Base-by-base conservation (phyloP, 2,888 invertebrate species). In the Melinaea menophilus region DNA sequence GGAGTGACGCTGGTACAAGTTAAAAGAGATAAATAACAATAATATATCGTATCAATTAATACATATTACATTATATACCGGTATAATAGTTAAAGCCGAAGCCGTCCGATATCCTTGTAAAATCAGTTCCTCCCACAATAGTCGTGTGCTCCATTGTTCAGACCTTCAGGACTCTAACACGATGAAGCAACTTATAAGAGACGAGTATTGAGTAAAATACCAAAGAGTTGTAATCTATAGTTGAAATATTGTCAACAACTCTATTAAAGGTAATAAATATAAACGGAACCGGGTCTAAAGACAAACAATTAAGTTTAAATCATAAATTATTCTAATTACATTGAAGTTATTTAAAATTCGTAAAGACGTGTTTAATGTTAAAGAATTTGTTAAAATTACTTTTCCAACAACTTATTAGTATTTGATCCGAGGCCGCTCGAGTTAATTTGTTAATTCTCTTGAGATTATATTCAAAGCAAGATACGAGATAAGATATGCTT, bases 401-500 rank as follows among this genome's bases (percentile, higher is more conserved):
- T 31, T 51, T 51, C 51, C 51, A 51, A 46, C 11, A n/a, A 31
- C 31, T 11, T 22, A 48, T 13, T 48, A 48, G 13, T 13, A 48
- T 31, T 31, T 51, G 31, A 51, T 51, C 51, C 9, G 51, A 51
- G 31, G n/a, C 5, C 51, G 22, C 46, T 46, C 51, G 51, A 51
- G 51, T 51, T 31, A 51, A 51, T 22, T 51, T 51, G 1, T 9
- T 31, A 51, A 51, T 51, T 51, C 51, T 51, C 51, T 31, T 31
- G 31, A 51, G 51, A 51, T 51, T n/a, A 3, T 9, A 2, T 31
- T 51, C 9, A 51, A 31, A 22, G 9, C 41, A 7, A 41, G 31
- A 51, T 51, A 7, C 51, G 51, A 48, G 48, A 48, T 48, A 48
- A 48, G 48, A 22, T 48, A 48, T 48, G 48, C 12, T 22, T 13